Evolutionary conservation across 1,140 invertebrate species (phyloP).

Genomic region (Sinella curviseta): DNA sequence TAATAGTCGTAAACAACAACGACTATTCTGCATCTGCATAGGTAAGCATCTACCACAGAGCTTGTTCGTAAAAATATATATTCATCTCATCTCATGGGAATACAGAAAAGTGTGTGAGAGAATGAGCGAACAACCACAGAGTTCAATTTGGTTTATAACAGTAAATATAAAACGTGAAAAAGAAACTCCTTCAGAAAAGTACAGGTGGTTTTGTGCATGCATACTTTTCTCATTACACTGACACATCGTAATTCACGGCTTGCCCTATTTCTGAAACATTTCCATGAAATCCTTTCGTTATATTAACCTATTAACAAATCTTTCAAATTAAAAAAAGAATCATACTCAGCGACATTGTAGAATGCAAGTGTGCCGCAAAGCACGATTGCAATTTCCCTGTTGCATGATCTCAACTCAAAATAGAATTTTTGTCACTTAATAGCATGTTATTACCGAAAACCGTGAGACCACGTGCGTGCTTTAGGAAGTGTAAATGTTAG

Average conservation of each 20-base stretch:
- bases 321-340: not conserved
- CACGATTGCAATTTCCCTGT: not conserved
- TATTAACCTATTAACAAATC: not conserved
- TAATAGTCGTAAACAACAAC: not conserved
- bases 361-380: not conserved
- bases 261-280: not conserved
- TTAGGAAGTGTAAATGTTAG: not conserved
- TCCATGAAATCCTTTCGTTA: not conserved
- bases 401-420: slow-evolving; percentile 9
- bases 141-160: not conserved
- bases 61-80: no score
- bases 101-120: not conserved
- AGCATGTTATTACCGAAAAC: not conserved
- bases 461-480: not conserved
- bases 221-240: not conserved
- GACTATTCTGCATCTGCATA: no score
- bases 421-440: slow-evolving; percentile 2
- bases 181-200: no score
- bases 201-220: no score
- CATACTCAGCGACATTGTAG: not conserved
- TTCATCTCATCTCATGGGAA: no score
- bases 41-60: no score
- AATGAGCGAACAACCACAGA: not conserved
- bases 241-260: not conserved
- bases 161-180: not conserved